Conservation (phyloP, 2,888 invertebrate species). For the Thecocarcelia acutangulata region DNA sequence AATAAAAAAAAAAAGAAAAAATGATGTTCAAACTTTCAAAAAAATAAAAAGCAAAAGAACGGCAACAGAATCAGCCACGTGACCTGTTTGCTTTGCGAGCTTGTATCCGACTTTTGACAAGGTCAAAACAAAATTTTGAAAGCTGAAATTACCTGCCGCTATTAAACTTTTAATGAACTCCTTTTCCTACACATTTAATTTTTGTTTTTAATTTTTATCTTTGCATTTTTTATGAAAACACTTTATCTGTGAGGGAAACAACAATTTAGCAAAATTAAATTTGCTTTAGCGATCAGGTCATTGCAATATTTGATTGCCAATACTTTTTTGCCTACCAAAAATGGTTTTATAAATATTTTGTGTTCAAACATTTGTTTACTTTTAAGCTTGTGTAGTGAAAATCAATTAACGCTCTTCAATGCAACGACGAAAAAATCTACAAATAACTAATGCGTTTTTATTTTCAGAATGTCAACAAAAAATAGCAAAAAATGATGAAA, state of each 20-base stretch:
- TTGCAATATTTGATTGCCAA: background rate
- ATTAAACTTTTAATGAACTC: no score
- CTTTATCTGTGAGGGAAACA: background rate
- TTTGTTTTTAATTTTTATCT: background rate
- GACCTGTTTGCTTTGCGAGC: no score
- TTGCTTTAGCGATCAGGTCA: conserved; percentile 2
- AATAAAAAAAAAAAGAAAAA: no score
- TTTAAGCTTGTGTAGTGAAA: conserved; percentile 20
- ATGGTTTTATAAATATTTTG: background rate
- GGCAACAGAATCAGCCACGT: background rate
- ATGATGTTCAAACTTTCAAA: background rate
- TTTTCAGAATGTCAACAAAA: conserved; percentile 42
- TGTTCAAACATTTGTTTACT: conserved; percentile 22
- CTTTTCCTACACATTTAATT: no score
- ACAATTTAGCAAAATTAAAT: background rate
- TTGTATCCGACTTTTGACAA: no score
- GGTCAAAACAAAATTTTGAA: no score
- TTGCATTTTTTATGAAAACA: background rate
- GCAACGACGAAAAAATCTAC: conserved; percentile 12
- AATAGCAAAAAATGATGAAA: no score
- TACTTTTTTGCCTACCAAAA: background rate
- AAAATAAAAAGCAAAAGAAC: background rate
- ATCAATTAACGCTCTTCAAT: conserved; percentile 54
- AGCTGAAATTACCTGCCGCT: no score
- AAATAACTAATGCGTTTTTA: conserved; percentile 42